Percentiles rank a stretch among this genome's conserved stretches.
Conservation (phyloP, 2,888 invertebrate genomes). For the Zootermopsis nevadensis region DNA sequence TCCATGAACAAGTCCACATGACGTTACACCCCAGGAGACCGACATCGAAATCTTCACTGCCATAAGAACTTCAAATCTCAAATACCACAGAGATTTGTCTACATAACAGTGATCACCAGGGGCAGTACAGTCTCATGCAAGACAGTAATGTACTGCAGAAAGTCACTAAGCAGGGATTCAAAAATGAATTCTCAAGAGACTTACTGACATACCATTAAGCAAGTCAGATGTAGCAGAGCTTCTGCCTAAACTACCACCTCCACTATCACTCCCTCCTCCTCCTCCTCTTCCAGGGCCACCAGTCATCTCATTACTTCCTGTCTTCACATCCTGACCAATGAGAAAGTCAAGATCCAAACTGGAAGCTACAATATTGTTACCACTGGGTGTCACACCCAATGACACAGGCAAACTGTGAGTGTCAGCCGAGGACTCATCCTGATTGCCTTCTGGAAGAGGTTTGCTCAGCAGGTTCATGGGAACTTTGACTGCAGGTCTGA, state of each 20-base stretch:
- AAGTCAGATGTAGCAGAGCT: neutral
- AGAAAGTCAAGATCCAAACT: constrained; percentile 68
- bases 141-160: too few relatives aligned
- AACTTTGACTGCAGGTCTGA: constrained; percentile 70
- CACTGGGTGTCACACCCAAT: neutral
- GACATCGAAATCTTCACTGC: too few relatives aligned
- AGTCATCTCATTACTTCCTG: neutral
- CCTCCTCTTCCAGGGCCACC: constrained; percentile 11
- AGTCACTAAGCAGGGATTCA: too few relatives aligned
- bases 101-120: too few relatives aligned
- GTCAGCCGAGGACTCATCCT: neutral
- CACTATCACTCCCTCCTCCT: neutral
- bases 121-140: too few relatives aligned
- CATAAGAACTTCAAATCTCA: too few relatives aligned
- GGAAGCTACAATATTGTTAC: constrained; percentile 23
- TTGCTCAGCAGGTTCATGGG: constrained; percentile 72
- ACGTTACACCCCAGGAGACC: too few relatives aligned
- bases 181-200: too few relatives aligned
- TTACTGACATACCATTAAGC: neutral
- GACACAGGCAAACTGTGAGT: neutral
- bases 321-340: constrained; percentile 60
- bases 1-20: too few relatives aligned
- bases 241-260: neutral
- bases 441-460: neutral
- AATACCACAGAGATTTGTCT: too few relatives aligned